These are phyloP conservation scores for Phytoseiulus persimilis DNA, from an alignment of 2,888 invertebrate species.

Conservation along the genomic window DNA sequence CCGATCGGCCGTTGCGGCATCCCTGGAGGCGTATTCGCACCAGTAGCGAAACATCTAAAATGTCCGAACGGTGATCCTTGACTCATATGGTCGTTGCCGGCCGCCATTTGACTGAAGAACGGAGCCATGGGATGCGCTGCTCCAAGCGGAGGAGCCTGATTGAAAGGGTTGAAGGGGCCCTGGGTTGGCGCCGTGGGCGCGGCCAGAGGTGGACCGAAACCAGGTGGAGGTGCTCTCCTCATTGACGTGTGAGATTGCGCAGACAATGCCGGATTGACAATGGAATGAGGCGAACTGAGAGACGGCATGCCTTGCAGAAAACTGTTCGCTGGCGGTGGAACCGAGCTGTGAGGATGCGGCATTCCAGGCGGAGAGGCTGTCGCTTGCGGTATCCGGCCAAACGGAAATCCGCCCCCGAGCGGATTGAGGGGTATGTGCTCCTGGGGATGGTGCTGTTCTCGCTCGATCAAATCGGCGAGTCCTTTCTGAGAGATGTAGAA, in stretches of 20 bases:
- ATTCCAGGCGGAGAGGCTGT: slow-evolving; percentile 14
- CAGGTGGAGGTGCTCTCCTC: slow-evolving; percentile 34
- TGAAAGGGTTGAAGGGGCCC: slow-evolving; percentile 6
- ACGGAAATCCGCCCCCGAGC: neutral
- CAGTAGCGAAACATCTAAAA: neutral
- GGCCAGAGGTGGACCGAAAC: slow-evolving; percentile 25
- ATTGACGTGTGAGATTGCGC: neutral
- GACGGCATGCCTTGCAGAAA: neutral
- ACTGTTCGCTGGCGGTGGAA: neutral
- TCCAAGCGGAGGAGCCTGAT: neutral
- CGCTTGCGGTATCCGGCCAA: slow-evolving; percentile 22
- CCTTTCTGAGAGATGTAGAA: slow-evolving; percentile 42
- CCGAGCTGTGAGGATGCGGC: neutral
- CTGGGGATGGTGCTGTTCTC: slow-evolving; percentile 28
- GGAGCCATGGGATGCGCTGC: slow-evolving; percentile 7
- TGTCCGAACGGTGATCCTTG: neutral
- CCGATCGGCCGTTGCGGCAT: neutral
- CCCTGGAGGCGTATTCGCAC: slow-evolving; percentile 5
- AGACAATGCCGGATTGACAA: neutral
- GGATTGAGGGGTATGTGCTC: neutral
- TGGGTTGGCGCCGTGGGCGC: neutral
- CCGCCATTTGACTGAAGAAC: neutral
- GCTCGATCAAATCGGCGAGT: slow-evolving; percentile 41
- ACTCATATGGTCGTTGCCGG: neutral
- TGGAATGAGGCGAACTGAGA: neutral